Percentiles rank a stretch among this genome's conserved stretches.
Conservation (phyloP, 2,888 invertebrate genomes). For the Lymantria dispar region DNA sequence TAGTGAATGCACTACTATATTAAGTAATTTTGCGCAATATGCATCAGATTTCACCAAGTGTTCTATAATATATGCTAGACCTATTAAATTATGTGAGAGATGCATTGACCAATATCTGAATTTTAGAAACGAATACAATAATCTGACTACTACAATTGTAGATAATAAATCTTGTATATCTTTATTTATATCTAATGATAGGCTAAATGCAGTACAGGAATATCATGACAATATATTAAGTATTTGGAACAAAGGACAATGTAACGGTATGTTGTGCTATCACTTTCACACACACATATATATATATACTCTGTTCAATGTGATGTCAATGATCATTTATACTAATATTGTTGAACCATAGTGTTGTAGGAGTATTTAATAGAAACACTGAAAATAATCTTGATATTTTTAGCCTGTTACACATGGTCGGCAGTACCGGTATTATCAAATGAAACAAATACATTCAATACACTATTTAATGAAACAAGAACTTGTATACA, state of each 20-base stretch:
- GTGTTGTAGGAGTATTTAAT: too few relatives aligned
- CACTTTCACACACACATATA: too few relatives aligned
- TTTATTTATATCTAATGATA: slow-evolving; percentile 82
- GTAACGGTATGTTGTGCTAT: slow-evolving; percentile 74
- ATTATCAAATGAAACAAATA: slow-evolving; percentile 72
- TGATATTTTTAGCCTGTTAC: slow-evolving; percentile 80
- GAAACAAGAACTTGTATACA: slow-evolving; percentile 69
- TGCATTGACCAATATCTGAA: slow-evolving; percentile 80
- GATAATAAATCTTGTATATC: slow-evolving; percentile 83
- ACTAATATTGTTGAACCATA: too few relatives aligned
- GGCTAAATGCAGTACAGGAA: slow-evolving; percentile 83
- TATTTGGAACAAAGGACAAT: slow-evolving; percentile 84
- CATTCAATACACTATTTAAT: slow-evolving; percentile 71
- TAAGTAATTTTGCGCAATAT: slow-evolving; percentile 75
- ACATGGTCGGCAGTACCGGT: slow-evolving; percentile 63
- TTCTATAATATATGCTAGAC: slow-evolving; percentile 82
- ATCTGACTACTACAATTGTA: slow-evolving; percentile 63
- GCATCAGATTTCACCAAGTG: slow-evolving; percentile 84
- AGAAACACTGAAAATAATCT: neutral
- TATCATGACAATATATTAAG: slow-evolving; percentile 78
- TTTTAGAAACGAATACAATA: slow-evolving; percentile 75
- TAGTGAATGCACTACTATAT: slow-evolving; percentile 47
- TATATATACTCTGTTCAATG: too few relatives aligned
- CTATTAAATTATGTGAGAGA: slow-evolving; percentile 83
- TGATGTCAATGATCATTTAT: too few relatives aligned